phyloP scores from a whole-genome alignment of 2,888 invertebrate genomes.

The Ophion costatus region DNA sequence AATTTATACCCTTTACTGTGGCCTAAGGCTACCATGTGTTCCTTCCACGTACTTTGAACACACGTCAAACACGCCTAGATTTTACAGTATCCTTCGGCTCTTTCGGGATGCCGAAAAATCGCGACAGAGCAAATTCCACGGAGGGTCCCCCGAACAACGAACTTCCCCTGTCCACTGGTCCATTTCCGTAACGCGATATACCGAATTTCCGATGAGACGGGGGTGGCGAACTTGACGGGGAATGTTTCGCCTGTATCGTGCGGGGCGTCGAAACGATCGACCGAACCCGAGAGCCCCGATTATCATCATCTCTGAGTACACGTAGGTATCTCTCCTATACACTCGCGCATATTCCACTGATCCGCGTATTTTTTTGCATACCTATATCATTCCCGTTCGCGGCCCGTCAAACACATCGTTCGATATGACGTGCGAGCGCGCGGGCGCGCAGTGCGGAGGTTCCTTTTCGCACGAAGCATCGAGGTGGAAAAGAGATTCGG shows the following conservation, averaged over 20 bases:
- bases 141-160: neutral
- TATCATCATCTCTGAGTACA: conserved; percentile 1
- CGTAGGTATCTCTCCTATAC: neutral
- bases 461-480: conserved; percentile 58
- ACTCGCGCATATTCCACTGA: conserved; percentile 13
- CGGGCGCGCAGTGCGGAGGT: conserved; percentile 18
- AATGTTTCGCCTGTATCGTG: neutral
- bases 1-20: too few relatives aligned
- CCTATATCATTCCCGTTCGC: conserved; percentile 55
- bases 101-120: too few relatives aligned
- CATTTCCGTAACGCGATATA: neutral
- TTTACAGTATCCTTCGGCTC: too few relatives aligned
- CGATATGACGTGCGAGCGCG: conserved; percentile 52
- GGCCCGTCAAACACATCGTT: conserved; percentile 67
- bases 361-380: conserved; percentile 50
- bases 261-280: neutral
- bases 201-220: neutral
- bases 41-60: too few relatives aligned
- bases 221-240: neutral
- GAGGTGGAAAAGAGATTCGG: conserved; percentile 67
- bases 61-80: too few relatives aligned
- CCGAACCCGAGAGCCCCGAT: neutral
- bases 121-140: neutral
- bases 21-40: too few relatives aligned
- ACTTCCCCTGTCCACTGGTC: neutral